These are phyloP conservation scores for Phortica okadai DNA, from an alignment of 2,888 invertebrate genomes.

Conservation along the genomic window DNA sequence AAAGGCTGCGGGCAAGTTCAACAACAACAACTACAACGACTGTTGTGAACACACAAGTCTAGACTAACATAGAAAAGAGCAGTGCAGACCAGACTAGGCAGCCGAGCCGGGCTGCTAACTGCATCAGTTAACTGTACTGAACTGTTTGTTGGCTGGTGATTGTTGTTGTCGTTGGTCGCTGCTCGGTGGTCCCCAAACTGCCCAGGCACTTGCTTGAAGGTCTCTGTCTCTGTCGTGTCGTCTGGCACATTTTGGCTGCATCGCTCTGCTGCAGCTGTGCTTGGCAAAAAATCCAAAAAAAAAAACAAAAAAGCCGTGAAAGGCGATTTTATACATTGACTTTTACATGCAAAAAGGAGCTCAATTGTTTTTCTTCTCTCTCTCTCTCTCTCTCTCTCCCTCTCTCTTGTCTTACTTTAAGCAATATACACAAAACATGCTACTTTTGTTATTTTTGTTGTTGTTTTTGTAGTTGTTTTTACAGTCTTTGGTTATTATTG, in stretches of 20 bases:
- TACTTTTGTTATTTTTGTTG: neutral
- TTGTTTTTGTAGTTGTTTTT: neutral
- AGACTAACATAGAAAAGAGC: too few relatives aligned
- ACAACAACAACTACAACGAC: neutral
- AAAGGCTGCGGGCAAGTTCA: slow-evolving; percentile 29
- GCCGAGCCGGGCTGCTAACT: neutral
- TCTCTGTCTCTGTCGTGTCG: neutral
- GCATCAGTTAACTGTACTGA: neutral
- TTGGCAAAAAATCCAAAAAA: neutral
- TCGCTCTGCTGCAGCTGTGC: neutral
- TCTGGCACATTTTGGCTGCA: neutral
- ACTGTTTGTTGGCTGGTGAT: too few relatives aligned
- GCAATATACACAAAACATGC: slow-evolving; percentile 12
- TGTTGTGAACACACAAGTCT: too few relatives aligned
- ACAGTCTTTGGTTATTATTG: neutral
- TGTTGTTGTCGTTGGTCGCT: neutral
- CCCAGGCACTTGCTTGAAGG: slow-evolving; percentile 6
- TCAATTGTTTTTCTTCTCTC: neutral
- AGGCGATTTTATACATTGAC: slow-evolving; percentile 1
- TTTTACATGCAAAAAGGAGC: slow-evolving; percentile 2
- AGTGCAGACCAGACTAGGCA: too few relatives aligned
- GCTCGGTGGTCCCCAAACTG: neutral
- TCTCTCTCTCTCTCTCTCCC: too few relatives aligned
- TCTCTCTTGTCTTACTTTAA: neutral
- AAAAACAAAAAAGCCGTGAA: neutral